Evolutionary conservation across 2,888 invertebrate genomes (phyloP).

Genomic region (Caenorhabditis auriculariae): DNA sequence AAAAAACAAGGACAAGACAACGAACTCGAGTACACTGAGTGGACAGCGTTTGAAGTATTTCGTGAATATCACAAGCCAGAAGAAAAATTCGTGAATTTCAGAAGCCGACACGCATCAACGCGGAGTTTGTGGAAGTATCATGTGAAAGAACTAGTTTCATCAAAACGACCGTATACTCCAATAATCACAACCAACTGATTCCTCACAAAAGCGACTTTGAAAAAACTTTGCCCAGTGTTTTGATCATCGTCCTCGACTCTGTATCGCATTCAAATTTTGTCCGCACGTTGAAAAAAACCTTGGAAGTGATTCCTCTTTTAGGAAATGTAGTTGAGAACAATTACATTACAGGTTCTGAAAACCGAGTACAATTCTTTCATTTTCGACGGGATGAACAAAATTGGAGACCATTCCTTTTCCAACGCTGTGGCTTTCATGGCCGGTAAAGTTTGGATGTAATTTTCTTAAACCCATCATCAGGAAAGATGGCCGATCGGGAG

Average conservation of each 20-base stretch:
- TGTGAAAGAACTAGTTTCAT: conserved; percentile 37
- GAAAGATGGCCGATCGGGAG: conserved; percentile 27
- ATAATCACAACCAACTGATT: conserved; percentile 47
- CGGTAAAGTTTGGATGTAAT: conserved; percentile 28
- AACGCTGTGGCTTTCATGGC: conserved; percentile 64
- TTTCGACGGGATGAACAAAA: conserved; percentile 64
- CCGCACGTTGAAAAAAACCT: conserved; percentile 62
- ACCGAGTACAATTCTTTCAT: conserved; percentile 24
- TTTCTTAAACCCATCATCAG: conserved; percentile 2
- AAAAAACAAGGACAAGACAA: conserved; percentile 39
- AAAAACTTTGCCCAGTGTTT: conserved; percentile 55
- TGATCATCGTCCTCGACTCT: conserved; percentile 66
- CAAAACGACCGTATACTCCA: conserved; percentile 40
- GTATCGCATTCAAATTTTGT: conserved; percentile 64
- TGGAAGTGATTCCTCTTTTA: conserved; percentile 37
- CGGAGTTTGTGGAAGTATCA: conserved; percentile 50
- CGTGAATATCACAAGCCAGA: not conserved
- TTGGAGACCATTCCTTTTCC: conserved; percentile 65
- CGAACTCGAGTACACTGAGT: conserved; percentile 32
- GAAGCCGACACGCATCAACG: conserved; percentile 24
- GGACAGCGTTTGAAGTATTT: conserved; percentile 41
- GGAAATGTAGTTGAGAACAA: not conserved
- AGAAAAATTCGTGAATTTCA: conserved; percentile 12
- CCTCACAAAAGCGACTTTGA: conserved; percentile 1
- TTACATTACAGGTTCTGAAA: conserved; percentile 18